Evolutionary conservation across 1,140 invertebrate genomes (phyloP), one percentile per base, ranked within the genome.

Genomic region (Stegodyphus dumicola): DNA sequence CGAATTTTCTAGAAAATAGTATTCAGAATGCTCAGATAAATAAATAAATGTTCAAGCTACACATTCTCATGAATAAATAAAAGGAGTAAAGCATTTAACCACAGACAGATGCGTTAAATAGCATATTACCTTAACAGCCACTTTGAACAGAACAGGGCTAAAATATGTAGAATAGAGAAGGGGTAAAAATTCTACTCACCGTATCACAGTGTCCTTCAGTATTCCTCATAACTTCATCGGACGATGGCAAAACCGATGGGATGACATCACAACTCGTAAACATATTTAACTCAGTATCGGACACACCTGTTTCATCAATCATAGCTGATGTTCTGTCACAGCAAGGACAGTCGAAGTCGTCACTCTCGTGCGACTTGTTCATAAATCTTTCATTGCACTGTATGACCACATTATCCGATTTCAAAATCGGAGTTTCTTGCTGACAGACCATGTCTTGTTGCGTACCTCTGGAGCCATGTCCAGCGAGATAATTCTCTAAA

Each of bases 251-350:
- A 51, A n/a, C 33, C 0, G 70, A 48, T 6, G 80, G 56, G 64
- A 83, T 75, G 10, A 83, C 80, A 66, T 83, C 80, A 54, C 80
- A 83, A 60, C 71, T 83, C 7, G 80, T 83, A 48, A 83, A 83
- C 70, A 74, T 67, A 18, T 83, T 74, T 9, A 83, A 33, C 49
- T 83, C 80, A 4, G 71, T n/a, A 51, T 83, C 80, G 48, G 64
- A 75, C 2, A 75, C 11, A 5, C 70, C 79, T 10, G 56, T 11
- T 33, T 75, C 71, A 13, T 83, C 80, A n/a, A 66, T 49, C 71
- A 75, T 52, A 7, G 48, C 17, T 10, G 80, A 75, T 7, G 71
- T 75, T 69, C 80, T 65, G 71, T 83, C 80, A 75, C 80, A 83
- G 51, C 80, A 83, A 7, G 80, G 80, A 33, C 80, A 83, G 75